Evolutionary conservation across 2,113 vertebrate genomes (phyloP).

Genomic region (Dendropsophus ebraccatus): DNA sequence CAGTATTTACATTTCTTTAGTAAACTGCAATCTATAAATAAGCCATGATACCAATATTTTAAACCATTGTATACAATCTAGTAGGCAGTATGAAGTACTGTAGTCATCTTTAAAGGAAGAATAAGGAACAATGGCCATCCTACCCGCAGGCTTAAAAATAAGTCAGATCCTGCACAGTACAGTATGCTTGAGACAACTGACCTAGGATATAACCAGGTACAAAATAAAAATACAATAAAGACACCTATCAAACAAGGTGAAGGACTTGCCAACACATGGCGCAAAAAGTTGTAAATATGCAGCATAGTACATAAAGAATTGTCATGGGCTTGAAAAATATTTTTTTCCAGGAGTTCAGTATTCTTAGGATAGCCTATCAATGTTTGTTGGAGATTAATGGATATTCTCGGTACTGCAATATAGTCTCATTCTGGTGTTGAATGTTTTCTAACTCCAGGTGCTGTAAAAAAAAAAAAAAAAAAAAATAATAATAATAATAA

Average conservation of each 20-base stretch:
- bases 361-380: too few relatives aligned
- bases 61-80: too few relatives aligned
- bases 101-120: background rate
- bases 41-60: background rate
- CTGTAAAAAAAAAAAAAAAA: too few relatives aligned
- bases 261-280: background rate
- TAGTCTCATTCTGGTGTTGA: too few relatives aligned
- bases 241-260: background rate
- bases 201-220: background rate
- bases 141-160: background rate
- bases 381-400: too few relatives aligned
- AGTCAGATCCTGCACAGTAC: background rate
- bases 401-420: too few relatives aligned
- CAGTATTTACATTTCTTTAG: background rate
- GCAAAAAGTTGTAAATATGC: background rate
- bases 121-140: background rate
- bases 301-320: background rate
- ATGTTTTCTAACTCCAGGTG: too few relatives aligned
- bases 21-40: background rate
- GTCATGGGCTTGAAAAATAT: too few relatives aligned
- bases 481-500: too few relatives aligned
- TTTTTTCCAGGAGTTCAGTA: too few relatives aligned
- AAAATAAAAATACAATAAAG: background rate
- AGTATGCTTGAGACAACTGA: background rate
- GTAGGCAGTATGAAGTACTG: background rate